Percentiles rank a stretch among this genome's conserved stretches.
phyloP scores from a whole-genome alignment of 1,140 invertebrate species.

The Camponotus floridanus region DNA sequence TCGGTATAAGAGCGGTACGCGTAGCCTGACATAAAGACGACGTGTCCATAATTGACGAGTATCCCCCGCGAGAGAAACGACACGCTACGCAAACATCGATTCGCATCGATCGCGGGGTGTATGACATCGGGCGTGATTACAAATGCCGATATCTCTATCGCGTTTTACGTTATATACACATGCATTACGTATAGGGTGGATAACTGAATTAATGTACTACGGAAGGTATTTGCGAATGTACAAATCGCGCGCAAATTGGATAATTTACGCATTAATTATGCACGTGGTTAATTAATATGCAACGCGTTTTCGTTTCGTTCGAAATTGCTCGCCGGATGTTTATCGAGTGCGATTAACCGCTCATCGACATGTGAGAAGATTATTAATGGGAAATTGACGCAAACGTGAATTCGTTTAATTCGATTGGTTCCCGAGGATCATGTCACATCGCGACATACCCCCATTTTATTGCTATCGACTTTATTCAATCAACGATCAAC shows the following conservation, averaged over 20 bases:
- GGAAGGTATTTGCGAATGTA: neutral
- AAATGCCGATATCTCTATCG: conserved; percentile 11
- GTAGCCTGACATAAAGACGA: neutral
- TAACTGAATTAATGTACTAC: conserved; percentile 48
- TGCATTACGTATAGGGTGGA: conserved; percentile 2
- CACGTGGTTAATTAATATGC: conserved; percentile 18
- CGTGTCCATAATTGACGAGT: conserved; percentile 49
- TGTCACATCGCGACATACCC: neutral
- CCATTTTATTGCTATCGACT: neutral
- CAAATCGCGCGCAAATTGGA: conserved; percentile 10
- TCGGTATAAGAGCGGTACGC: neutral
- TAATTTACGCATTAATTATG: neutral
- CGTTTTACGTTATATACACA: neutral
- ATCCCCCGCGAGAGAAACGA: conserved; percentile 23
- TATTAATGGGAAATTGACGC: neutral
- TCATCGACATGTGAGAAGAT: neutral
- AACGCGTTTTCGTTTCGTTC: neutral
- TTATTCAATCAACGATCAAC: neutral
- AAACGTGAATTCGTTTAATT: conserved; percentile 5
- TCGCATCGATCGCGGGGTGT: conserved; percentile 14
- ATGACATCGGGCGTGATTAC: neutral
- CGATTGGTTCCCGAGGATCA: neutral
- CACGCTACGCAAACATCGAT: conserved; percentile 20
- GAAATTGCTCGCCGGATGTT: neutral
- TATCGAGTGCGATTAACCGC: neutral